phyloP scores from a whole-genome alignment of 2,797 vertebrate species.

The Tenualosa ilisha region DNA sequence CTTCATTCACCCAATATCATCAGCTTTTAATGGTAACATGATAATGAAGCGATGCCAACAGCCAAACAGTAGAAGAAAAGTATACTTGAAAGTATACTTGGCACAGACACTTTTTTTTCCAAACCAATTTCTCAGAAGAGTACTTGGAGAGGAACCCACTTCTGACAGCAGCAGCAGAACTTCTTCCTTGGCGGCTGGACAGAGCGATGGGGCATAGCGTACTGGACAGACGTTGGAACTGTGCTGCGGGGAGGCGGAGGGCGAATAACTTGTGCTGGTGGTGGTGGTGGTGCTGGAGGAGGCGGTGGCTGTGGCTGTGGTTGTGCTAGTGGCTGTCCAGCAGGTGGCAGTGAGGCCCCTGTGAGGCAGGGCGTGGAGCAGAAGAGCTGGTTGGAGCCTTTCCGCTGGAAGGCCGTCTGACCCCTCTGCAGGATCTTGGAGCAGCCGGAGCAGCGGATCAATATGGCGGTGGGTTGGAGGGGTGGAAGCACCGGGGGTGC shows the following conservation, averaged over 20 bases:
- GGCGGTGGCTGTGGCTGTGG: constrained; percentile 71
- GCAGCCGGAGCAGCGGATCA: constrained; percentile 94
- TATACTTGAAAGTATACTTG: neutral
- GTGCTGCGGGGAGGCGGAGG: neutral
- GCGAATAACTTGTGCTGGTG: neutral
- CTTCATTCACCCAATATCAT: neutral
- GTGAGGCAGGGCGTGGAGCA: constrained; percentile 98
- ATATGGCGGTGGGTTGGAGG: constrained; percentile 70
- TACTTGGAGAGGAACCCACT: neutral
- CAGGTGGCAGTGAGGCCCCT: constrained; percentile 82
- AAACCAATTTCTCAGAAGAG: neutral
- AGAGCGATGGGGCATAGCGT: neutral
- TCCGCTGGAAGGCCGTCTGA: constrained; percentile 97
- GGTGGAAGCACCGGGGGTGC: constrained; percentile 73
- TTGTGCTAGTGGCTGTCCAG: constrained; percentile 83
- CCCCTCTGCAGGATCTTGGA: constrained; percentile 94
- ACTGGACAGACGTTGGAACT: neutral
- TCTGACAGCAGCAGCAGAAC: neutral
- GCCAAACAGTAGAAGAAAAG: neutral
- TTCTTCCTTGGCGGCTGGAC: neutral
- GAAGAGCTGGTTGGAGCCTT: constrained; percentile 98
- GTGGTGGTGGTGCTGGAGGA: constrained; percentile 82
- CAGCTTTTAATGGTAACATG: neutral
- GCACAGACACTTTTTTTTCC: neutral
- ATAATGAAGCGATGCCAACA: too few relatives aligned